A percentile compares a stretch with the other conserved stretches of the same genome.
phyloP scores from a whole-genome alignment of 2,888 invertebrate species.

The Thyatira batis region DNA sequence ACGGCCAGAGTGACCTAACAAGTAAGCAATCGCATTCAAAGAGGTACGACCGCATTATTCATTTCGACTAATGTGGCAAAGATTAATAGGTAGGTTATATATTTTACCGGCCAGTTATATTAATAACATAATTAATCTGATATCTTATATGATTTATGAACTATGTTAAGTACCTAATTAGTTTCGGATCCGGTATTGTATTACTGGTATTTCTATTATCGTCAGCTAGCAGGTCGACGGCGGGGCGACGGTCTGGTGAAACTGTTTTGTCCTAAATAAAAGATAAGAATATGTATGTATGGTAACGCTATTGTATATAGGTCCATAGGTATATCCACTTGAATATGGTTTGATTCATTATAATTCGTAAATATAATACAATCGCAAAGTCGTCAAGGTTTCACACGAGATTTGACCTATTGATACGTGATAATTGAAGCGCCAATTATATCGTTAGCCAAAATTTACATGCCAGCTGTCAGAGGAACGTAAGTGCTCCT shows the following conservation, averaged over 20 bases:
- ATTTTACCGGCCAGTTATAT: neutral
- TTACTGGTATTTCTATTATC: neutral
- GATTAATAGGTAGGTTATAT: neutral
- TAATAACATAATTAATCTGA: neutral
- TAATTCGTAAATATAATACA: too few species aligned
- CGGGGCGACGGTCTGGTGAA: too few species aligned
- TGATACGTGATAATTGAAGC: slow-evolving; percentile 7
- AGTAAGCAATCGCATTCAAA: slow-evolving; percentile 1
- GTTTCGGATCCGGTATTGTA: neutral
- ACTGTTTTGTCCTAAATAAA: too few species aligned
- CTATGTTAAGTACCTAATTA: neutral
- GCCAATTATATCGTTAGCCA: slow-evolving; percentile 17
- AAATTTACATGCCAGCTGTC: slow-evolving; percentile 37
- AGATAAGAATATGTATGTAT: too few species aligned
- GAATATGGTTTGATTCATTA: too few species aligned
- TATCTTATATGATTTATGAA: neutral
- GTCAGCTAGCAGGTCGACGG: neutral
- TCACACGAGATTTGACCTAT: neutral
- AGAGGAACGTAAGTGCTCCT: slow-evolving; percentile 40
- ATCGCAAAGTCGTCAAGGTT: too few species aligned
- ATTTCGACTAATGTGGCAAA: neutral
- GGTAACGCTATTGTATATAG: too few species aligned
- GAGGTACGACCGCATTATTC: neutral
- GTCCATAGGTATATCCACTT: too few species aligned
- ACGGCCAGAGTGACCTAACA: slow-evolving; percentile 24